These are phyloP conservation scores for Tenthredo livida DNA, from an alignment of 2,888 invertebrate species.

Conservation along the genomic window DNA sequence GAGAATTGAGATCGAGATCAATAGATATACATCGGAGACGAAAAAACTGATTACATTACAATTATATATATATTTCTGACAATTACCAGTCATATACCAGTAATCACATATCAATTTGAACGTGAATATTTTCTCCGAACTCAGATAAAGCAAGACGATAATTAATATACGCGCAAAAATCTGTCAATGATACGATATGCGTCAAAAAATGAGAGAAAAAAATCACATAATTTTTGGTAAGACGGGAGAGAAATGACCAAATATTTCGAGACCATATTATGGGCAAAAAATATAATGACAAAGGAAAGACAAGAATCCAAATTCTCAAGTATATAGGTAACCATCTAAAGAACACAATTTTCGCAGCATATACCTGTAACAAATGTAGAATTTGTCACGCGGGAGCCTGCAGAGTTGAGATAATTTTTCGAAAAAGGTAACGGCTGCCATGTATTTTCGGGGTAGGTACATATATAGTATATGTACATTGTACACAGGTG, in stretches of 20 bases:
- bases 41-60: neutral
- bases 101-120: slow-evolving; percentile 12
- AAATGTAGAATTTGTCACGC: neutral
- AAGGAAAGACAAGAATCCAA: neutral
- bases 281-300: neutral
- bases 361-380: neutral
- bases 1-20: neutral
- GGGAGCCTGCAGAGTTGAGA: neutral
- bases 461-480: too few relatives aligned
- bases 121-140: neutral
- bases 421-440: neutral
- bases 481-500: neutral
- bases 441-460: neutral
- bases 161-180: neutral
- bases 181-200: neutral
- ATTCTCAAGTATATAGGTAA: slow-evolving; percentile 4
- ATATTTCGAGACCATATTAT: neutral
- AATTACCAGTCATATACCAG: neutral
- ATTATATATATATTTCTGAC: neutral
- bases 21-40: too few relatives aligned
- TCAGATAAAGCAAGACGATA: too few relatives aligned
- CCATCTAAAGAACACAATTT: neutral
- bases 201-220: neutral
- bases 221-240: neutral
- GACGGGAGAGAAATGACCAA: neutral